Percentiles rank a stretch among this genome's conserved stretches.
Conservation (phyloP, 2,113 vertebrate species). For the Sebastes fasciatus region DNA sequence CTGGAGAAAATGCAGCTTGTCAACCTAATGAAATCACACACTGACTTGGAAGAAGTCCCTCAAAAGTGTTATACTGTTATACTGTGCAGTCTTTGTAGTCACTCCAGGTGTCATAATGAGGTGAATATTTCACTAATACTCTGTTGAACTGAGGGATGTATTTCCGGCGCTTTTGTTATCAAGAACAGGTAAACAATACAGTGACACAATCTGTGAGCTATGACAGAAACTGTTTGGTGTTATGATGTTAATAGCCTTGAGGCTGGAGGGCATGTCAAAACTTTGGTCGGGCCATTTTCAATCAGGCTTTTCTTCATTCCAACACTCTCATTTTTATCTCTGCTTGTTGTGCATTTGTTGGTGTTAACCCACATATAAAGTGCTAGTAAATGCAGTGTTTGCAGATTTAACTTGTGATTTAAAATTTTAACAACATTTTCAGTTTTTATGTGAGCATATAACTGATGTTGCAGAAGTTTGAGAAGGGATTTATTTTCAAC, state of each 20-base stretch:
- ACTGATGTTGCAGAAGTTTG: slow-evolving; percentile 1
- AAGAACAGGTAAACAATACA: slow-evolving; percentile 6
- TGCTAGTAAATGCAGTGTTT: slow-evolving; percentile 1
- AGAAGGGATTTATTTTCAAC: slow-evolving; percentile 40
- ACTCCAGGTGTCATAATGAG: neutral
- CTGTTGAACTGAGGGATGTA: neutral
- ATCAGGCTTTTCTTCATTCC: slow-evolving; percentile 77
- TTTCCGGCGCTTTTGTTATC: neutral
- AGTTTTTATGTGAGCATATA: neutral
- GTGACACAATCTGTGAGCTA: slow-evolving; percentile 27
- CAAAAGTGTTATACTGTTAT: neutral
- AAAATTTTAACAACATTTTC: neutral
- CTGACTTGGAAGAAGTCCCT: neutral
- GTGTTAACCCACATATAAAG: neutral
- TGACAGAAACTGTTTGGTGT: slow-evolving; percentile 31
- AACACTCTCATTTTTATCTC: slow-evolving; percentile 6
- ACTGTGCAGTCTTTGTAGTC: neutral
- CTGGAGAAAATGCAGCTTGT: neutral
- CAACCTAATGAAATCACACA: slow-evolving; percentile 1
- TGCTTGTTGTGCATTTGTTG: neutral
- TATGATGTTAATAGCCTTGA: slow-evolving; percentile 11
- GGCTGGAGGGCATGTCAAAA: slow-evolving; percentile 42
- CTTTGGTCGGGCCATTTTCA: slow-evolving; percentile 25
- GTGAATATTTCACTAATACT: neutral
- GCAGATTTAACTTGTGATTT: neutral